These are phyloP conservation scores for Drosophila leonis DNA, from an alignment of 2,888 invertebrate species.

Conservation along the genomic window DNA sequence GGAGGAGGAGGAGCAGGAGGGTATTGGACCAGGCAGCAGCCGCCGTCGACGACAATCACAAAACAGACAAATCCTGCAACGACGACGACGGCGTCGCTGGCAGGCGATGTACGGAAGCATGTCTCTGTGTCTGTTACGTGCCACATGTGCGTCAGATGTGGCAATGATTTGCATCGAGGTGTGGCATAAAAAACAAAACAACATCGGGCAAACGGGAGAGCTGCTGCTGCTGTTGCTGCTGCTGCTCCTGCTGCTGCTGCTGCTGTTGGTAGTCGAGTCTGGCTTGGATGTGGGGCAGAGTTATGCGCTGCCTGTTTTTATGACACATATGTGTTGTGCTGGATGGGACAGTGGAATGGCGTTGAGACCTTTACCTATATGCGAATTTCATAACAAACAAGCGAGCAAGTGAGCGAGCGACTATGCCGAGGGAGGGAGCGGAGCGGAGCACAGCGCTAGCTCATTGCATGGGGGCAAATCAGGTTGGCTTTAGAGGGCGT, in stretches of 20 bases:
- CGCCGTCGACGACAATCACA: constrained; percentile 56
- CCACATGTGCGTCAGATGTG: constrained; percentile 80
- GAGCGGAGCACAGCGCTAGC: not conserved
- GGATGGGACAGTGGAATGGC: constrained; percentile 1
- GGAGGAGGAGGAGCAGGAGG: not conserved
- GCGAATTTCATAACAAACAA: constrained; percentile 55
- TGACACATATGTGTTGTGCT: constrained; percentile 67
- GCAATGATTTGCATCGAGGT: constrained; percentile 81
- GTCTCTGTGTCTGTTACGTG: constrained; percentile 78
- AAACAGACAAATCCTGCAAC: constrained; percentile 75
- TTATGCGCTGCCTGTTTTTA: constrained; percentile 75
- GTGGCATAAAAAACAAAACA: constrained; percentile 79
- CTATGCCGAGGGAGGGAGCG: not conserved
- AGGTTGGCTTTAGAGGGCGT: constrained; percentile 1
- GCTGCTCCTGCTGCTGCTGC: not conserved
- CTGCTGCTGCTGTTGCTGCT: not conserved
- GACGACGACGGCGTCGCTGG: constrained; percentile 30
- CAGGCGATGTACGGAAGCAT: constrained; percentile 59
- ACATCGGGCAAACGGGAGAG: constrained; percentile 32
- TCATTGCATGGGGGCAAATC: not conserved
- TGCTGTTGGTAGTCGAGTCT: constrained; percentile 3
- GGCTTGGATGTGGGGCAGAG: constrained; percentile 50
- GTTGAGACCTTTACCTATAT: constrained; percentile 40
- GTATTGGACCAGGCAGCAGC: constrained; percentile 11
- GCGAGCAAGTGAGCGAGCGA: not conserved